Evolutionary conservation across 1,140 invertebrate genomes (phyloP), one percentile per base, ranked within the genome.

Genomic region (Agrypnia vestita): DNA sequence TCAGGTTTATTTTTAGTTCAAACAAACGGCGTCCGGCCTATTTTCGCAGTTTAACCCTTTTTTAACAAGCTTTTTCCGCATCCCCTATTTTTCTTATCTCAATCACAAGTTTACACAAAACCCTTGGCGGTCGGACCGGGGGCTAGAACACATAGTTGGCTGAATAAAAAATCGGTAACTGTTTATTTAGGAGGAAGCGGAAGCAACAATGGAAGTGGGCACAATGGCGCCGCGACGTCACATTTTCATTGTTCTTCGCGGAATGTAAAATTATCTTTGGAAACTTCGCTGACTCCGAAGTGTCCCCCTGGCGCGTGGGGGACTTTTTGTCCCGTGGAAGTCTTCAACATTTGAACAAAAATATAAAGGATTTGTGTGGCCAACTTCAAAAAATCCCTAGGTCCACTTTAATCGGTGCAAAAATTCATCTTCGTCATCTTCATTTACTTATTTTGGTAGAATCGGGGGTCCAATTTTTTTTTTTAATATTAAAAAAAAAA

Each of bases 211-310:
- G 35, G 61, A 43, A 13, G 61, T 3, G 61, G 25, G 25, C 13
- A 64, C 61, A 64, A 64, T 64, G 21, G 61, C 25, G 35, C 61
- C 61, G 61, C 61, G 61, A 64, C 61, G 25, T 64, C 35, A 25
- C 61, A 21, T 64, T 64, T 64, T 21, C 35, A 64, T 64, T 64
- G 61, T 64, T 64, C 35, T 64, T 64, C 19, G 61, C 13, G 25
- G 61, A 64, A 43, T 64, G 61, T 64, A 43, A 43, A 44, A 64
- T 64, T 64, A 64, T 64, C 61, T 64, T 64, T 35, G 61, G 61
- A 64, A 25, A 64, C 21, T 64, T 35, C 13, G 61, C 61, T 64
- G 61, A 64, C 61, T 64, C 25, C 35, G 35, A 64, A 64, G 19
- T 12, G 61, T 64, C 61, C 61, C 61, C 61, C 35, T 13, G 61